phyloP scores from a whole-genome alignment of 2,888 invertebrate species.

The Chrysopilus asiliformis region DNA sequence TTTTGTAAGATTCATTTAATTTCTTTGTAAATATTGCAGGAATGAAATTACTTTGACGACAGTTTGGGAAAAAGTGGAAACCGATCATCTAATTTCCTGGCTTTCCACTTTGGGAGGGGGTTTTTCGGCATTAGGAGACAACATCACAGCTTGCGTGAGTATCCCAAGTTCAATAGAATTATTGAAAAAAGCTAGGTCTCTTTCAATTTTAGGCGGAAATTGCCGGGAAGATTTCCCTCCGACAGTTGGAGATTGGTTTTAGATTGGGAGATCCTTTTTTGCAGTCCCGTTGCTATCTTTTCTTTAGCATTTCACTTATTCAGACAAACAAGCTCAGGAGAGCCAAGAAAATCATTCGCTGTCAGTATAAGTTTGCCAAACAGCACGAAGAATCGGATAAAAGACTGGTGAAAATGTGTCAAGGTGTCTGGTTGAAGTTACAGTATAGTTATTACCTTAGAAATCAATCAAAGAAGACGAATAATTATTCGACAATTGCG shows the following conservation, averaged over 20 bases:
- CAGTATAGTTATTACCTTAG: conserved; percentile 35
- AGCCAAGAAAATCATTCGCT: conserved; percentile 48
- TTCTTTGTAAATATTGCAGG: conserved; percentile 34
- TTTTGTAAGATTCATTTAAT: conserved; percentile 3
- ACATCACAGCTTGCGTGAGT: conserved; percentile 61
- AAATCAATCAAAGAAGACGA: no score
- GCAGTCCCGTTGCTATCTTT: conserved; percentile 72
- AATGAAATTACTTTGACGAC: conserved; percentile 38
- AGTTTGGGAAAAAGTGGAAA: conserved; percentile 52
- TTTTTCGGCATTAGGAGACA: conserved; percentile 88
- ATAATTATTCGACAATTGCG: no score
- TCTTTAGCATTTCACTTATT: conserved; percentile 73
- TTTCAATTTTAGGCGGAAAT: conserved; percentile 55
- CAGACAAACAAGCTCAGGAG: conserved; percentile 58
- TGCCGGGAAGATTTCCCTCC: conserved; percentile 75
- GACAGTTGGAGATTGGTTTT: conserved; percentile 69
- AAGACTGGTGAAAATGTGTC: conserved; percentile 65
- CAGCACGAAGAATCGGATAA: conserved; percentile 38
- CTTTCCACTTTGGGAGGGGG: conserved; percentile 93
- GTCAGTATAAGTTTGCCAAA: conserved; percentile 39
- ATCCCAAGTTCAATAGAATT: neutral
- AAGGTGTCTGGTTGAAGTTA: conserved; percentile 75
- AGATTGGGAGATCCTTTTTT: conserved; percentile 70
- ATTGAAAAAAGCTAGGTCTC: neutral
- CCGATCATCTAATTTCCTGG: conserved; percentile 83